phyloP scores from a whole-genome alignment of 2,797 vertebrate species.

The Rhincodon typus region DNA sequence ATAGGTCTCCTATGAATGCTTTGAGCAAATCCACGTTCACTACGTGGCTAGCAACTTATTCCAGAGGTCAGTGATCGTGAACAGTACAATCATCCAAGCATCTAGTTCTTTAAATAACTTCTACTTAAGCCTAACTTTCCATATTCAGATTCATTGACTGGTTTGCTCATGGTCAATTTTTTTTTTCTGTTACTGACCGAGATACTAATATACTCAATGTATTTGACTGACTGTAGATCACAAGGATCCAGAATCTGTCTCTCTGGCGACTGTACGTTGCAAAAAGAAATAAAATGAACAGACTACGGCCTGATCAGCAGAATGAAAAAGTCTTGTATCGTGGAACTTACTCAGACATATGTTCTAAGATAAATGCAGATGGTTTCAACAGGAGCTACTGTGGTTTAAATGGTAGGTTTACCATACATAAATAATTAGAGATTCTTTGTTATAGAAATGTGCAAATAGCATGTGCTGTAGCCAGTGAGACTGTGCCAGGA shows the following conservation, averaged over 20 bases:
- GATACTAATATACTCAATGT: not conserved
- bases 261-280: conserved; percentile 27
- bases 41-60: no score
- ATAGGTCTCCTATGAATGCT: not conserved
- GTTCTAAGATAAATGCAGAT: conserved; percentile 26
- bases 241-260: conserved; percentile 20
- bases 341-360: not conserved
- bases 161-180: not conserved
- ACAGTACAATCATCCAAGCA: not conserved
- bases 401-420: conserved; percentile 30
- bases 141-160: not conserved
- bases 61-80: not conserved
- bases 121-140: not conserved
- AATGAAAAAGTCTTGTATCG: conserved; percentile 29
- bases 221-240: conserved; percentile 5
- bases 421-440: not conserved
- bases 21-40: not conserved
- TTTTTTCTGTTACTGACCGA: not conserved
- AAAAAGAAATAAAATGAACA: conserved; percentile 30
- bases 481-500: not conserved
- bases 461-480: not conserved
- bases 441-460: not conserved
- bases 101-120: not conserved
- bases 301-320: not conserved
- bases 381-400: conserved; percentile 35